These are phyloP conservation scores for Ephydatia muelleri DNA, from an alignment of 37 sponge, comb jelly and placozoan genomes.

Conservation along the genomic window DNA sequence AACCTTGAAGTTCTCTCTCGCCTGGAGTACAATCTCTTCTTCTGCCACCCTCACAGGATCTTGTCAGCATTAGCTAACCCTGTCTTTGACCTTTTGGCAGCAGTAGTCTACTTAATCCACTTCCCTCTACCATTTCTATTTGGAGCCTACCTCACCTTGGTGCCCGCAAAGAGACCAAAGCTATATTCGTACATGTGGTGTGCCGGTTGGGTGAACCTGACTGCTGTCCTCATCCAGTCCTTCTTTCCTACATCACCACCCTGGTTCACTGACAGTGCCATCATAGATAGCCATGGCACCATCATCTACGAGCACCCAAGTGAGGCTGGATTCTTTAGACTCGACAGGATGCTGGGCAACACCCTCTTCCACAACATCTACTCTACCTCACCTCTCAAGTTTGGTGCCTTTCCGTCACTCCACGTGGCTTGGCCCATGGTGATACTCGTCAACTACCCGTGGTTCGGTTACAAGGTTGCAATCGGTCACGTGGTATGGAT, in stretches of 20 bases:
- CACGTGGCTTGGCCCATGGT: conserved; percentile 85
- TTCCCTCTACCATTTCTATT: conserved; percentile 83
- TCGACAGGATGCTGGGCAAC: conserved; percentile 71
- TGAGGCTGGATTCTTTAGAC: conserved; percentile 77
- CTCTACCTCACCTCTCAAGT: conserved; percentile 76
- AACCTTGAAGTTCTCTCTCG: conserved; percentile 51
- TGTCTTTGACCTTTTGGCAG: conserved; percentile 78
- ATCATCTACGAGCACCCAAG: conserved; percentile 51
- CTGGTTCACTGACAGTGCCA: conserved; percentile 82
- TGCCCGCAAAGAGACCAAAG: conserved; percentile 21
- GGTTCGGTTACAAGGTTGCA: conserved; percentile 72
- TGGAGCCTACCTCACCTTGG: conserved; percentile 36
- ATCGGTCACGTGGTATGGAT: conserved; percentile 76
- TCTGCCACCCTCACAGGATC: conserved; percentile 76
- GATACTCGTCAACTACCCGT: conserved; percentile 72
- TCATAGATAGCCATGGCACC: conserved; percentile 51
- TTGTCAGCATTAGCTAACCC: conserved; percentile 70
- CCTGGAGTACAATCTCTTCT: conserved; percentile 66
- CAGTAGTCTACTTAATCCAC: conserved; percentile 85
- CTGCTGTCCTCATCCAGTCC: conserved; percentile 69
- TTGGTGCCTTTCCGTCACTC: conserved; percentile 88
- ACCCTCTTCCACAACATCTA: conserved; percentile 69
- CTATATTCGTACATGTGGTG: conserved; percentile 79
- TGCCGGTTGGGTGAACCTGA: conserved; percentile 82
- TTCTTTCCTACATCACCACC: conserved; percentile 89